Base-by-base conservation (phyloP, 2,113 vertebrate genomes). In the Pluvianellus socialis region DNA sequence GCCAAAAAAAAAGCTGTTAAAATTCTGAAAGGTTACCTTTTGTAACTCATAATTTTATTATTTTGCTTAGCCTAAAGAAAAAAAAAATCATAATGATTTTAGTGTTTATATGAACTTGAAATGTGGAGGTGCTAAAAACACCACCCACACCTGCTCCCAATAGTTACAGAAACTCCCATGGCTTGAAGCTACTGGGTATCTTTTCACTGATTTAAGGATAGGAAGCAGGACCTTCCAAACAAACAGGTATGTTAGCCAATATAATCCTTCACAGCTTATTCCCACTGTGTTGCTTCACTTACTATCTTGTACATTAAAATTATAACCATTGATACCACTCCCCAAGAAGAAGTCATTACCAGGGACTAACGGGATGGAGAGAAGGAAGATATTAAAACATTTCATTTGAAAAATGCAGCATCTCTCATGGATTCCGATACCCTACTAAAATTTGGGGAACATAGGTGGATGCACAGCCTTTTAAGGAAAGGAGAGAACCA, bases 321-420 rank as follows among this genome's bases (percentile, higher is more conserved):
- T 56, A 65, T 32, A 96, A 94, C 63, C 32, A 92, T 65, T 95
- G 81, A 83, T 87, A 96, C 49, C 49, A 84, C 24, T 95, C 77
- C 70, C 53, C 50, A 86, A 74, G 55, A 96, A 94, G 30, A 95
- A 84, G 49, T 93, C 21, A 88, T 95, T 96, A 96, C 68, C 77
- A 81, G 40, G 53, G 27, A 91, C 82, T 86, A 94, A 86, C 16
- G 94, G 26, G 58, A 93, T 89, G 67, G 81, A 97, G 89, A 50
- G 68, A 47, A 11, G 35, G 59, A 74, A 94, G 14, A 63, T 92
- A 97, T 90, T 75, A 61, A 95, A 98, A 97, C 40, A 96, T 83
- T 97, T 96, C 40, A 66, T 93, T 95, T 95, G 83, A 90, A 98
- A 98, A 93, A 92, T 93, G 89, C 67, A 81, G 95, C 95, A 77